phyloP scores from a whole-genome alignment of 2,888 invertebrate species.

The Camptogramma bilineatum region DNA sequence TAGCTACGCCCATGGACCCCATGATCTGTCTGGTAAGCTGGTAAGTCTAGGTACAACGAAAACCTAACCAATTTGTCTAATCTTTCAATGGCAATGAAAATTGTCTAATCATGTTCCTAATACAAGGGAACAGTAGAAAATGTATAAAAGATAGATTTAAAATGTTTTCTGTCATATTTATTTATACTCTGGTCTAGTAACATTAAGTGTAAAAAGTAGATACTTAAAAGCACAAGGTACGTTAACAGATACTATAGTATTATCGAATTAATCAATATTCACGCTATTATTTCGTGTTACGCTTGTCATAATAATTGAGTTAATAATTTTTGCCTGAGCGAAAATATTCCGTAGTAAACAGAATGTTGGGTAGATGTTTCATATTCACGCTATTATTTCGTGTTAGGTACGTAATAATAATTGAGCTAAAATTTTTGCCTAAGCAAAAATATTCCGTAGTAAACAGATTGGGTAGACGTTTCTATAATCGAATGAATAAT shows the following conservation, averaged over 20 bases:
- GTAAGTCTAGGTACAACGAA: too few relatives aligned
- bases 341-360: not conserved
- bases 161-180: not conserved
- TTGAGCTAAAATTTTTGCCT: not conserved
- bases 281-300: not conserved
- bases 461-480: too few relatives aligned
- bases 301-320: not conserved
- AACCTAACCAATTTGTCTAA: too few relatives aligned
- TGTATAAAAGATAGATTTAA: too few relatives aligned
- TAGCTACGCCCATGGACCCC: too few relatives aligned
- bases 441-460: not conserved
- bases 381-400: not conserved
- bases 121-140: too few relatives aligned
- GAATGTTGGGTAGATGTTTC: too few relatives aligned
- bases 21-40: too few relatives aligned
- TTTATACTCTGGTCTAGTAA: not conserved
- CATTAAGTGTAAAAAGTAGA: not conserved
- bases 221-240: not conserved
- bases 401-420: not conserved
- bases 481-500: too few relatives aligned
- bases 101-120: too few relatives aligned
- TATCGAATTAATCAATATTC: not conserved
- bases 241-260: not conserved
- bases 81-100: too few relatives aligned
- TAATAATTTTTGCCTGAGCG: not conserved